Percentiles rank a stretch among this genome's conserved stretches.
phyloP scores from a whole-genome alignment of 2,888 invertebrate genomes.

The Drosophila rellima region DNA sequence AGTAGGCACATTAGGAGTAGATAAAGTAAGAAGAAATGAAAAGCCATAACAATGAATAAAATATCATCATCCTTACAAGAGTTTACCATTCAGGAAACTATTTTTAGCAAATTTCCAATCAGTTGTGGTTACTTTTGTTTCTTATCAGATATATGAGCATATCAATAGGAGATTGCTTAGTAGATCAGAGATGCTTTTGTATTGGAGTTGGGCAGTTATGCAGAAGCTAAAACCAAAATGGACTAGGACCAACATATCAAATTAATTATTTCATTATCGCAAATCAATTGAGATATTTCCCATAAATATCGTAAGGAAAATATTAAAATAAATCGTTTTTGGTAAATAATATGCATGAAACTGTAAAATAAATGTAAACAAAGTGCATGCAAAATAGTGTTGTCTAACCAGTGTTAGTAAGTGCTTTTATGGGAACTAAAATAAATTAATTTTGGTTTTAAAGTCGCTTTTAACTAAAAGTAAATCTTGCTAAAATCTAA shows the following conservation, averaged over 20 bases:
- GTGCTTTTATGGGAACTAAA: background rate
- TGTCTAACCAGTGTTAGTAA: conserved; percentile 11
- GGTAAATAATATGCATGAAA: conserved; percentile 3
- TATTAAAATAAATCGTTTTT: conserved; percentile 8
- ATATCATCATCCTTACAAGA: conserved; percentile 38
- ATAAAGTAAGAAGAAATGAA: conserved; percentile 25
- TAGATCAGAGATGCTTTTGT: background rate
- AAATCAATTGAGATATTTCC: conserved; percentile 19
- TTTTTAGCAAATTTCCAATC: background rate
- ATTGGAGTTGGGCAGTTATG: conserved; percentile 45
- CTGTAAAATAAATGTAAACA: background rate
- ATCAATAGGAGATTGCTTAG: background rate
- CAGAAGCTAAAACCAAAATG: conserved; percentile 67
- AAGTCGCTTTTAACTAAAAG: background rate
- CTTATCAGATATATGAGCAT: background rate
- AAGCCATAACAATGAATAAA: conserved; percentile 23
- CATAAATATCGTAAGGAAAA: background rate
- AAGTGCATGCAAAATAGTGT: conserved; percentile 33
- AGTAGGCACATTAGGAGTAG: conserved; percentile 39
- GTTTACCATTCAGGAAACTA: conserved; percentile 11
- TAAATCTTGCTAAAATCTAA: background rate
- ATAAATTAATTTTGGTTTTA: background rate
- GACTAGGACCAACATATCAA: conserved; percentile 41
- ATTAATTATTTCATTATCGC: background rate
- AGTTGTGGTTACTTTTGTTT: conserved; percentile 35